phyloP scores from a whole-genome alignment of 1,140 invertebrate genomes.

The Leptinotarsa lineolata region DNA sequence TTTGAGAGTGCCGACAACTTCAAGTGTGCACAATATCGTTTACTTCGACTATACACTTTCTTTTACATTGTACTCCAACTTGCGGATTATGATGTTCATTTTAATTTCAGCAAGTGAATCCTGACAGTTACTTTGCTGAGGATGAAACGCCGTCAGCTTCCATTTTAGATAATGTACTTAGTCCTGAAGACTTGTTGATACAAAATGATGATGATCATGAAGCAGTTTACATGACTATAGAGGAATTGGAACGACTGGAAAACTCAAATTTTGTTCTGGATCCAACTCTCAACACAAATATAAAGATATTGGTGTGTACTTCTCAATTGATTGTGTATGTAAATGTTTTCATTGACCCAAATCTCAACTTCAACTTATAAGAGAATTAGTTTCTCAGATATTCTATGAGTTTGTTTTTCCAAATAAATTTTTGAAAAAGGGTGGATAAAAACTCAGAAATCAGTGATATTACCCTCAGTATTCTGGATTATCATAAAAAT shows the following conservation, averaged over 20 bases:
- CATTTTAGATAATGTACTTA: not conserved
- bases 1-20: too few relatives aligned
- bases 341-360: too few relatives aligned
- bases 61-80: not conserved
- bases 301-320: constrained; percentile 10
- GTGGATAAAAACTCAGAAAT: too few relatives aligned
- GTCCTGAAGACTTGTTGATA: not conserved
- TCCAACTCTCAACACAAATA: constrained; percentile 56
- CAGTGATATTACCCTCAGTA: too few relatives aligned
- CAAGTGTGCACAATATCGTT: too few relatives aligned
- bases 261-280: constrained; percentile 15
- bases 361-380: too few relatives aligned
- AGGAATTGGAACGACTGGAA: constrained; percentile 24
- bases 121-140: not conserved
- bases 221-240: constrained; percentile 29
- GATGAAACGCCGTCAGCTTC: not conserved
- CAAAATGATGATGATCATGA: not conserved
- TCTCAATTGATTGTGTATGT: too few relatives aligned
- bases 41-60: too few relatives aligned
- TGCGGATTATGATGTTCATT: not conserved
- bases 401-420: too few relatives aligned
- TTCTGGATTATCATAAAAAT: too few relatives aligned
- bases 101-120: not conserved
- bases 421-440: too few relatives aligned
- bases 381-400: too few relatives aligned